Percentiles rank a stretch among this genome's conserved stretches.
Conservation (phyloP, 2,888 invertebrate species). For the Belgica antarctica region DNA sequence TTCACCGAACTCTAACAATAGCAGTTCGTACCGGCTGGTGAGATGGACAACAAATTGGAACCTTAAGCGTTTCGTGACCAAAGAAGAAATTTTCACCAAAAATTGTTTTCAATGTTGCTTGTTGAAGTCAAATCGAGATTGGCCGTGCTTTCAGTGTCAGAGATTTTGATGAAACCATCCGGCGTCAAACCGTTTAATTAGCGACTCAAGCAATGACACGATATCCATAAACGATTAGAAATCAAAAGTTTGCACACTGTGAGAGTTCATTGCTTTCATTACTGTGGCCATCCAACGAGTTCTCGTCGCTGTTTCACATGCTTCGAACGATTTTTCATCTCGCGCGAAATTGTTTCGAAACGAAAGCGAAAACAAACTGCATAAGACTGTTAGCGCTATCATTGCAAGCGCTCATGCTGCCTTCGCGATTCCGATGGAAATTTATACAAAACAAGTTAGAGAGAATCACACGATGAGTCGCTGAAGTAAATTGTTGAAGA, state of each 20-base stretch:
- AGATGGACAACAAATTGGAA: background rate
- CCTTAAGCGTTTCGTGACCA: background rate
- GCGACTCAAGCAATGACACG: background rate
- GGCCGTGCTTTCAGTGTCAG: too few relatives aligned
- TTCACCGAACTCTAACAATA: background rate
- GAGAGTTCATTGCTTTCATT: conserved; percentile 24
- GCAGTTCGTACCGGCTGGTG: too few relatives aligned
- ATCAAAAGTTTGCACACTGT: conserved; percentile 4
- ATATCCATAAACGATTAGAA: conserved; percentile 27
- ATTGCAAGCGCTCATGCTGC: conserved; percentile 12
- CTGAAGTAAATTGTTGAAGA: conserved; percentile 14
- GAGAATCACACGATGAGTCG: conserved; percentile 14
- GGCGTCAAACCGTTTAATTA: conserved; percentile 2
- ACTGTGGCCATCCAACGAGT: background rate
- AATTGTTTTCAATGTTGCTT: background rate
- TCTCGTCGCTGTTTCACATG: conserved; percentile 37
- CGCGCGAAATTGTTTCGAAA: background rate
- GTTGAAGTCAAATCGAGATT: too few relatives aligned
- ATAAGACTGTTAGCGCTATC: background rate
- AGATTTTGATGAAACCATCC: conserved; percentile 23
- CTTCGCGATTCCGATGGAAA: background rate
- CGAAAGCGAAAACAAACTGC: conserved; percentile 21
- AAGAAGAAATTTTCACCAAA: background rate
- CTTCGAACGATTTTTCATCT: conserved; percentile 18
- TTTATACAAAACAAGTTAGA: background rate